phyloP scores from a whole-genome alignment of 2,888 invertebrate genomes.

The Xestia c-nigrum region DNA sequence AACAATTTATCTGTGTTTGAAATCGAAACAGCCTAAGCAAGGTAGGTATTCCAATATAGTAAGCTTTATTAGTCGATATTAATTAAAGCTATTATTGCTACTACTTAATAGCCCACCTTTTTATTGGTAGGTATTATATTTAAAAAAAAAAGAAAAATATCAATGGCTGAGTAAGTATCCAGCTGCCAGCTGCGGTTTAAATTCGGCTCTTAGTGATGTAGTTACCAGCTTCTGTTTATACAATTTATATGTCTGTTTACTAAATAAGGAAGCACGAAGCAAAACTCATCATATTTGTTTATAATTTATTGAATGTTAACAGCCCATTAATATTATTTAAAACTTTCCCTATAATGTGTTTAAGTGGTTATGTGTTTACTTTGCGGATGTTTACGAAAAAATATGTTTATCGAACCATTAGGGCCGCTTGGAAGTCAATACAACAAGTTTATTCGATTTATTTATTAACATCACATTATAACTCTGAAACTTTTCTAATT shows the following conservation, averaged over 20 bases:
- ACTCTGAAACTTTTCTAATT: conserved; percentile 8
- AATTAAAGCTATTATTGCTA: neutral
- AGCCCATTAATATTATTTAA: conserved; percentile 45
- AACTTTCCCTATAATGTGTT: conserved; percentile 15
- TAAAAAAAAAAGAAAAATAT: neutral
- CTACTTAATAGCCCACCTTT: neutral
- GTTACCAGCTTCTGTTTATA: conserved; percentile 24
- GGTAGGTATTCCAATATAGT: neutral
- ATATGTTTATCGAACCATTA: conserved; percentile 51
- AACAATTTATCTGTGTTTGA: neutral
- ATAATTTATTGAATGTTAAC: conserved; percentile 29
- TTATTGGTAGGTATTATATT: neutral
- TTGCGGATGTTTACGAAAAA: conserved; percentile 54
- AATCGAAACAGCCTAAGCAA: neutral
- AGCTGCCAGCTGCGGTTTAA: neutral
- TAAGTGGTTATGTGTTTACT: conserved; percentile 43
- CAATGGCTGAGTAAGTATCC: conserved; percentile 12
- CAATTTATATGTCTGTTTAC: conserved; percentile 19
- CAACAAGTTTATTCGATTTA: conserved; percentile 46
- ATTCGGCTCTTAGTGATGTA: neutral
- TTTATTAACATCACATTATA: conserved; percentile 15
- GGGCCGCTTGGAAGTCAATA: conserved; percentile 34
- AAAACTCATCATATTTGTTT: conserved; percentile 36
- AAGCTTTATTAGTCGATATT: neutral
- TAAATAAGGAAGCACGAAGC: conserved; percentile 12